phyloP scores from a whole-genome alignment of 2,888 invertebrate genomes.

The Cephonodes hylas region DNA sequence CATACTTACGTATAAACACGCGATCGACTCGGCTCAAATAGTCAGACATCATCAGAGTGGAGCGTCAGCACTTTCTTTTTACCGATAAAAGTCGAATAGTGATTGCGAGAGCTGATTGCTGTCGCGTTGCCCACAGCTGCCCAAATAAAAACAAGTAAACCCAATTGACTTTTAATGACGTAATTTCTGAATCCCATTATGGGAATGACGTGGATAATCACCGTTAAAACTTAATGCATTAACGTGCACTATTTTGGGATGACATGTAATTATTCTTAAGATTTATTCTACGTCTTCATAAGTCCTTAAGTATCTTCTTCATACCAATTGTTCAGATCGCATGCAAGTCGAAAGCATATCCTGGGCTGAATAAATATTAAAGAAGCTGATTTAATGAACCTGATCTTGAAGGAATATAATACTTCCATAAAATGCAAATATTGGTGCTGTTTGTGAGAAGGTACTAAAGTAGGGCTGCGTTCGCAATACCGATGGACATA shows the following conservation, averaged over 20 bases:
- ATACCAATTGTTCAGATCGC: too few species aligned
- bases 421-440: too few species aligned
- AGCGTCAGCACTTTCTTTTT: neutral
- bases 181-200: constrained; percentile 61
- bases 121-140: constrained; percentile 26
- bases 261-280: neutral
- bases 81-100: constrained; percentile 11
- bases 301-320: too few species aligned
- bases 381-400: too few species aligned
- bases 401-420: too few species aligned
- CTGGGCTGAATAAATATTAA: too few species aligned
- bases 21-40: neutral
- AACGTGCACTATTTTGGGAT: neutral
- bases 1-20: neutral
- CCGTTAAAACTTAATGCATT: constrained; percentile 51
- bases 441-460: too few species aligned
- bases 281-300: too few species aligned
- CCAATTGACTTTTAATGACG: constrained; percentile 66
- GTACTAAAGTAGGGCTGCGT: too few species aligned
- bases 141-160: constrained; percentile 57
- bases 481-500: too few species aligned
- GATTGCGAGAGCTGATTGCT: constrained; percentile 44
- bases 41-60: neutral
- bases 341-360: too few species aligned
- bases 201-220: constrained; percentile 53